A percentile compares a stretch with the other conserved stretches of the same genome.
Evolutionary conservation across 2,797 vertebrate species (phyloP).

Genomic region (Crenuchus spilurus): DNA sequence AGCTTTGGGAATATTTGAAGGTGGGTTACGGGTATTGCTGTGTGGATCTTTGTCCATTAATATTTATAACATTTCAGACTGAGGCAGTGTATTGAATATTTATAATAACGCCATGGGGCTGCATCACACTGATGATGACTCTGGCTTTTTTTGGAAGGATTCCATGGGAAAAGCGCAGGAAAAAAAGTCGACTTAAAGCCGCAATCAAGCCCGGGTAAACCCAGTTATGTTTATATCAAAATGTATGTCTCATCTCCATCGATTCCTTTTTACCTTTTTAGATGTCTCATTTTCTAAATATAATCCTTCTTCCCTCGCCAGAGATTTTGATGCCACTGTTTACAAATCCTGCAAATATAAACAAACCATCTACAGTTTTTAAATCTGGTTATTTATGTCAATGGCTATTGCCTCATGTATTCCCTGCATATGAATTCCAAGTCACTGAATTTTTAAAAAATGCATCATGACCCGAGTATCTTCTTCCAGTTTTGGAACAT

Average conservation of each 20-base stretch:
- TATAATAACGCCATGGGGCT: slow-evolving; percentile 45
- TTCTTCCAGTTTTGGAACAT: background rate
- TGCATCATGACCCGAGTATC: background rate
- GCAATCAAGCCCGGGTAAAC: background rate
- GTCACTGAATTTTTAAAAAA: background rate
- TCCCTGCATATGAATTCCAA: background rate
- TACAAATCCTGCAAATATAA: background rate
- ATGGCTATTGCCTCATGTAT: background rate
- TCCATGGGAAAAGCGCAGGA: background rate
- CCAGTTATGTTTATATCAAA: background rate
- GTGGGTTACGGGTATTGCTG: slow-evolving; percentile 31
- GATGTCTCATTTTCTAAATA: slow-evolving; percentile 7
- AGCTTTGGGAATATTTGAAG: slow-evolving; percentile 46
- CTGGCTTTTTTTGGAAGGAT: slow-evolving; percentile 23
- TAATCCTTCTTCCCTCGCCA: background rate
- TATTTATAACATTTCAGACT: slow-evolving; percentile 52
- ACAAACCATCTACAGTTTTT: background rate
- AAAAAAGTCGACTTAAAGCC: slow-evolving; percentile 16
- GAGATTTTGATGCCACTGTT: slow-evolving; percentile 13
- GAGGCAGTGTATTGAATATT: slow-evolving; percentile 48
- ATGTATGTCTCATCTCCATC: slow-evolving; percentile 17
- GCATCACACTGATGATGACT: slow-evolving; percentile 23
- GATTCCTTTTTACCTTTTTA: background rate
- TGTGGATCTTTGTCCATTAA: slow-evolving; percentile 49
- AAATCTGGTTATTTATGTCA: background rate